phyloP scores from a whole-genome alignment of 2,113 vertebrate genomes.

The Phalacrocorax brasilianus region DNA sequence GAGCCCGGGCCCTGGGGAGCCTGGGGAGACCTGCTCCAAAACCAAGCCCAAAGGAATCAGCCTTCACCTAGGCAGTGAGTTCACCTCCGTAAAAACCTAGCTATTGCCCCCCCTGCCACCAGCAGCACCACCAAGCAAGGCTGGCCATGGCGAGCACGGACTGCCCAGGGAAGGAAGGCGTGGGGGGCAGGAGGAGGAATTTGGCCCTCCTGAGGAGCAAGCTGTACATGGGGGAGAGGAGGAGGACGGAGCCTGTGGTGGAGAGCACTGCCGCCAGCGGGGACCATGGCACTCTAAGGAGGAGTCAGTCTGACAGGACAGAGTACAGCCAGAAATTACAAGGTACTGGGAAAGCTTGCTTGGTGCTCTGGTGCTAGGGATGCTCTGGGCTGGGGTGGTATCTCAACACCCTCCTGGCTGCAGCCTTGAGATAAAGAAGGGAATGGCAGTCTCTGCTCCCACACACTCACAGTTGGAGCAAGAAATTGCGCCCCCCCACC shows the following conservation, averaged over 20 bases:
- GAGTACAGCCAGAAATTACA: slow-evolving; percentile 94
- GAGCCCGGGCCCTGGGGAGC: slow-evolving; percentile 65
- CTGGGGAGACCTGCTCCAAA: slow-evolving; percentile 10
- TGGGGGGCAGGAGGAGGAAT: slow-evolving; percentile 78
- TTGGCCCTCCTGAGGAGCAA: slow-evolving; percentile 81
- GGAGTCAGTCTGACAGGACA: slow-evolving; percentile 95
- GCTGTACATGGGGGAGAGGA: slow-evolving; percentile 87
- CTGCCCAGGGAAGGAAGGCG: slow-evolving; percentile 71
- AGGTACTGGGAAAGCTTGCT: slow-evolving; percentile 75
- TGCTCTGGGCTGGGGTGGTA: not conserved
- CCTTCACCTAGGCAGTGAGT: not conserved
- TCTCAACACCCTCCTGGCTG: not conserved
- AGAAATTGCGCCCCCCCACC: not conserved
- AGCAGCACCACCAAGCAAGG: not conserved
- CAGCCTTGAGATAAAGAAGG: not conserved
- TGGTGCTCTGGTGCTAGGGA: not conserved
- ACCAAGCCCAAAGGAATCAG: not conserved
- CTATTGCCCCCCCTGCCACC: fast-evolving
- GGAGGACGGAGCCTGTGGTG: slow-evolving; percentile 88
- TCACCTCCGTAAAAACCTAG: not conserved
- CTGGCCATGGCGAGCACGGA: slow-evolving; percentile 77
- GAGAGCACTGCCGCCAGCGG: slow-evolving; percentile 61
- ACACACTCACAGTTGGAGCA: fast-evolving
- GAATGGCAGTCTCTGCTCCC: not conserved
- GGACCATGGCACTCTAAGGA: slow-evolving; percentile 84